Evolutionary conservation across 2,113 vertebrate genomes (phyloP), one percentile per base, ranked within the genome.

Genomic region (Lethenteron camtschaticum): DNA sequence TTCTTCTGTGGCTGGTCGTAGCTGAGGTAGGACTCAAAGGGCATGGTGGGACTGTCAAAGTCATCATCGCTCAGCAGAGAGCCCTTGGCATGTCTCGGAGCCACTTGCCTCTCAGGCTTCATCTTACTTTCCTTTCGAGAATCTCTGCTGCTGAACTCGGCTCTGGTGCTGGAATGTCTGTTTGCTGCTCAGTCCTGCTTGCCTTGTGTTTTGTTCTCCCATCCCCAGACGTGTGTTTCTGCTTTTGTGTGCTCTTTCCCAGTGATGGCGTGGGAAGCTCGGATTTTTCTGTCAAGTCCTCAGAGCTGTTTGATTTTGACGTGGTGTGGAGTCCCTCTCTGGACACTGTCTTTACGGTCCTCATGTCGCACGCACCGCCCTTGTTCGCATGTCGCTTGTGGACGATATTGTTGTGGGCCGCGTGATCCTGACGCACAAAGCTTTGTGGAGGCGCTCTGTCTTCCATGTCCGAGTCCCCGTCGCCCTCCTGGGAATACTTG

Each of bases 21-120:
- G 10, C 87, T 96, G 72, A 99, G 86, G 72, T 96, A 97, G 0
- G 89, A 96, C 79, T 99, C 94, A 3, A 99, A 99, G 9, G 92
- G 96, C 94, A 89, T 96, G 3, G 86, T 89, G 16, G 89, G 90
- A 13, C 81, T 78, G 18, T 85, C 82, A 4, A 81, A 80, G 41
- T 87, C 87, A 68, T 86, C 90, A 12, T 84, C 79, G 9, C n/a
- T 9, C 63, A 16, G n/a, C 24, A 16, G n/a, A 9, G 63, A 66
- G 24, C 63, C 10, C 24, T 66, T 24, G n/a, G 41, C 6, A 5
- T 41, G 41, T 41, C 41, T 41, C 41, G 41, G 41, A 41, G 41
- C 41, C 41, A 3, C 41, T 41, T 41, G 41, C 41, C 41, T 41
- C 41, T 41, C 41, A 6, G 41, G 41, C 24, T 66, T 66, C n/a